A percentile compares a stretch with the other conserved stretches of the same genome.
These are phyloP conservation scores for Megaceryle torquata DNA, from an alignment of 2,113 vertebrate species.

Conservation along the genomic window DNA sequence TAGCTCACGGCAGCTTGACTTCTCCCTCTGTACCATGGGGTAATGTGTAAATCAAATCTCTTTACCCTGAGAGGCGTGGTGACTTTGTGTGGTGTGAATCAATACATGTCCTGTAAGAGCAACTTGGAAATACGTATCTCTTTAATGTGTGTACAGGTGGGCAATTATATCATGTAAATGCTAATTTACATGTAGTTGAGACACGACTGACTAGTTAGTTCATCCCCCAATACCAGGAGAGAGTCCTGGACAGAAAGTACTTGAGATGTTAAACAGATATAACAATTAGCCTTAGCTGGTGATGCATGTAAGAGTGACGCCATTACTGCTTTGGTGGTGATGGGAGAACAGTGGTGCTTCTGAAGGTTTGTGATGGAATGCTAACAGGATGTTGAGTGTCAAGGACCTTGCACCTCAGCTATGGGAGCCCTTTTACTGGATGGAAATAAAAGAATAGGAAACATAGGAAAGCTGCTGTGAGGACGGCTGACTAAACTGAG, in stretches of 20 bases:
- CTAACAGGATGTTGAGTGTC: background rate
- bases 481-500: background rate
- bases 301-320: background rate
- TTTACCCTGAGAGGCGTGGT: background rate
- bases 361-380: background rate
- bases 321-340: background rate
- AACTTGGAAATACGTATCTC: background rate
- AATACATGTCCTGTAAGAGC: background rate
- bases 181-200: conserved; percentile 13
- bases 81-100: conserved; percentile 8
- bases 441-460: background rate
- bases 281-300: conserved; percentile 28
- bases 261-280: background rate
- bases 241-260: background rate
- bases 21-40: background rate
- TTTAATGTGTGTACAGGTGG: conserved; percentile 10
- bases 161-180: conserved; percentile 9
- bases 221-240: background rate
- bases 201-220: background rate
- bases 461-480: background rate
- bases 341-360: background rate
- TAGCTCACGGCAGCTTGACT: background rate
- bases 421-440: background rate
- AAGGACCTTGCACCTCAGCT: background rate
- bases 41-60: background rate